A percentile compares a stretch with the other conserved stretches of the same genome.
Evolutionary conservation across 2,797 vertebrate genomes (phyloP).

Genomic region (Tiaroga cobitis): DNA sequence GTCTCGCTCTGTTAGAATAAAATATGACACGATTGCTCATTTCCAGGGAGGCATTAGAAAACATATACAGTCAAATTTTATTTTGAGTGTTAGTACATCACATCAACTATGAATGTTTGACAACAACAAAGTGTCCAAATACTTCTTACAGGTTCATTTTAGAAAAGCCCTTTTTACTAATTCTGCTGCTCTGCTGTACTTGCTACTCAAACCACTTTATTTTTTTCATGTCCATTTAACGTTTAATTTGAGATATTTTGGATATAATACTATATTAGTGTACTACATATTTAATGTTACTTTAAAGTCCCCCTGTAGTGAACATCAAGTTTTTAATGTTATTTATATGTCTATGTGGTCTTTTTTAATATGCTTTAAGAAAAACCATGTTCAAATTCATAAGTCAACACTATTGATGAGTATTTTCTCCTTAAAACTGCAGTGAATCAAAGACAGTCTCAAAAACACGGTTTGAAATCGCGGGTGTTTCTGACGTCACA

Average conservation of each 20-base stretch:
- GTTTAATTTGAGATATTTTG: not conserved
- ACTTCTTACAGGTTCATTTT: not conserved
- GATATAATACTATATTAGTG: not conserved
- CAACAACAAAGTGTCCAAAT: not conserved
- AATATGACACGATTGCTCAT: not conserved
- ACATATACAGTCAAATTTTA: not conserved
- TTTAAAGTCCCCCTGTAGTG: not conserved
- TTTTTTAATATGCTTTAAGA: too few species aligned
- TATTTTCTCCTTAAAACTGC: too few species aligned
- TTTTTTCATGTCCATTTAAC: not conserved
- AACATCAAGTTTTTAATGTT: too few species aligned
- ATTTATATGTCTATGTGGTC: too few species aligned
- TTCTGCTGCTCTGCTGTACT: not conserved
- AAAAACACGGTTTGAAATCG: too few species aligned
- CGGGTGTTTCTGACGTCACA: too few species aligned
- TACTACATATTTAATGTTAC: not conserved
- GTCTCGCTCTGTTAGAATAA: slow-evolving; percentile 79
- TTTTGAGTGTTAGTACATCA: too few species aligned
- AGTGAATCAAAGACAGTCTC: too few species aligned
- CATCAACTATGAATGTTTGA: not conserved
- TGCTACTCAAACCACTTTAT: not conserved
- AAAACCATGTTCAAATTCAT: too few species aligned
- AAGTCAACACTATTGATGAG: too few species aligned
- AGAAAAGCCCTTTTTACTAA: not conserved
- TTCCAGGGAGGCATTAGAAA: not conserved